Evolutionary conservation across 2,113 vertebrate species (phyloP), one percentile per base, ranked within the genome.

Genomic region (Polypterus bichir): DNA sequence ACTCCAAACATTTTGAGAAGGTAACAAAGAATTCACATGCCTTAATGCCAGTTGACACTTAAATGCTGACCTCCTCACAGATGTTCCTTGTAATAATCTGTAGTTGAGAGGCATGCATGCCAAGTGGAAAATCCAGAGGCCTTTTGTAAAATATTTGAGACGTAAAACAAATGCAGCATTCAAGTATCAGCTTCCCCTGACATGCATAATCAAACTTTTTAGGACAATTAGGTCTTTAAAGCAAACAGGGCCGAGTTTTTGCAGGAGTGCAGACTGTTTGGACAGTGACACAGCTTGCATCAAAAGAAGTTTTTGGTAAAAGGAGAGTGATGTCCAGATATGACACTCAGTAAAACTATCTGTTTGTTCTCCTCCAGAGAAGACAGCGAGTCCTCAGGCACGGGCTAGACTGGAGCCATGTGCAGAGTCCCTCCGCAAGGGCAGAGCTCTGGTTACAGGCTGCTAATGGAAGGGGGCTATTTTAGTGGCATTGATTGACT

Each of bases 31-130:
- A 72, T 65, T 73, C 69, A 70, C 71, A 76, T 79, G 71, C 76
- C 73, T 70, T 68, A 59, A 62, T 78, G 74, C 79, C 82, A 83
- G 78, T 74, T 82, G 78, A 80, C 78, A 76, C 77, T 72, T 75
- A 77, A 66, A 27, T 53, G 68, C 64, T 79, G 78, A 83, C 84
- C 80, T 75, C 77, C n/a, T 68, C 83, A 79, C 84, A 84, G 83
- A 87, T 87, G 84, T 85, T 86, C 73, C 74, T 76, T 79, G 80
- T 82, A 82, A 80, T 83, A 83, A 83, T 84, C 77, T 79, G 76
- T 70, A 78, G 76, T 79, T 82, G 81, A 84, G 78, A 87, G 81
- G 79, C 77, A 77, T 83, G 78, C 75, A 59, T 71, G 69, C 78
- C 83, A 84, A 80, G 83, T 84, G 83, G 83, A 80, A 74, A 80